A percentile compares a stretch with the other conserved stretches of the same genome.
Evolutionary conservation across 2,113 vertebrate species (phyloP).

Genomic region (Prunella himalayana): DNA sequence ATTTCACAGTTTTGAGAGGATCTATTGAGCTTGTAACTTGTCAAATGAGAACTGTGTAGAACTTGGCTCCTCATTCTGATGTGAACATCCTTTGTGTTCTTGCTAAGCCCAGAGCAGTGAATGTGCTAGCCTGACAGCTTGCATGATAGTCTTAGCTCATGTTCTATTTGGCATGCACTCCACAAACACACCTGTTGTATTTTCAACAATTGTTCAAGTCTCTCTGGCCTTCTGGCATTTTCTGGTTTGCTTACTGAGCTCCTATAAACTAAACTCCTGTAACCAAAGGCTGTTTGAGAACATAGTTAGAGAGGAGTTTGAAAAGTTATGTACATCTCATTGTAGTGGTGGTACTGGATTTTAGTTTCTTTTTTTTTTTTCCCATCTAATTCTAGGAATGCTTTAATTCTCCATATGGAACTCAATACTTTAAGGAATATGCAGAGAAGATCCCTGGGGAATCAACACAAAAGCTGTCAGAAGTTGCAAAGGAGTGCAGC

Average conservation of each 20-base stretch:
- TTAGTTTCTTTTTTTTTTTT: not conserved
- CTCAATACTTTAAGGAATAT: conserved; percentile 84
- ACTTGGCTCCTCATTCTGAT: not conserved
- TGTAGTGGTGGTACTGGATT: not conserved
- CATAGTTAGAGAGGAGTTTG: not conserved
- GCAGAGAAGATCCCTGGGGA: conserved; percentile 94
- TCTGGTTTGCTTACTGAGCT: not conserved
- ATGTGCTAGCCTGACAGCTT: not conserved
- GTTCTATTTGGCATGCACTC: not conserved
- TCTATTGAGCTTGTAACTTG: not conserved
- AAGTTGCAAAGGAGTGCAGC: conserved; percentile 84
- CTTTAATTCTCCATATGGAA: conserved; percentile 96
- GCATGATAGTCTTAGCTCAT: not conserved
- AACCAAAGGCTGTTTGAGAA: not conserved
- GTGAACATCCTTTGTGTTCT: not conserved
- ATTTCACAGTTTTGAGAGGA: not conserved
- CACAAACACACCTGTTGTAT: not conserved
- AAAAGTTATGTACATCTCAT: not conserved
- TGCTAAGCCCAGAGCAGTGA: not conserved
- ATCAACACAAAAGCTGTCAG: conserved; percentile 84
- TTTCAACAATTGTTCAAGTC: not conserved
- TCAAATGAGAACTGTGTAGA: not conserved
- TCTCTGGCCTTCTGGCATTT: not conserved
- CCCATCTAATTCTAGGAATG: conserved; percentile 80
- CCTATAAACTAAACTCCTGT: not conserved